phyloP scores from a whole-genome alignment of 2,797 vertebrate genomes.

The Aplochiton taeniatus region DNA sequence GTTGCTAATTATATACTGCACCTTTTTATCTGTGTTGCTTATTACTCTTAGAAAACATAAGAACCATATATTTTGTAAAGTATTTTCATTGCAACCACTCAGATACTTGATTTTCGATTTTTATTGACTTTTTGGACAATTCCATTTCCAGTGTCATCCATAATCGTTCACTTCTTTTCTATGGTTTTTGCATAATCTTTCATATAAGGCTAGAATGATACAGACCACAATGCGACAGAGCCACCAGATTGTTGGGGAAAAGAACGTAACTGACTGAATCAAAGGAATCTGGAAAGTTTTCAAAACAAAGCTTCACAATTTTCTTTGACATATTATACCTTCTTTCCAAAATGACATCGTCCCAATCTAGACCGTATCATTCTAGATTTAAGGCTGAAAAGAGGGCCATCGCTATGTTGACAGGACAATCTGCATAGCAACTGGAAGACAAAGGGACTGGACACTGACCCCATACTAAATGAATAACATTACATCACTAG shows the following conservation, averaged over 20 bases:
- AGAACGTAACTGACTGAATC: constrained; percentile 29
- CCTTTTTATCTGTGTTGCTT: no score
- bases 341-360: constrained; percentile 47
- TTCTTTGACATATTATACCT: constrained; percentile 32
- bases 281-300: constrained; percentile 24
- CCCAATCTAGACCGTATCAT: constrained; percentile 70
- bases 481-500: constrained; percentile 66
- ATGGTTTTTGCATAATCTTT: constrained; percentile 88
- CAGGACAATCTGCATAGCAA: constrained; percentile 77
- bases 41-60: background rate
- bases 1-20: no score
- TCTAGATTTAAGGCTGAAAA: constrained; percentile 92
- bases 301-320: background rate
- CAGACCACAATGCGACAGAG: constrained; percentile 59
- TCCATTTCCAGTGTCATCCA: constrained; percentile 97
- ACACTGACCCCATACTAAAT: constrained; percentile 77
- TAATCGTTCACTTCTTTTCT: constrained; percentile 81
- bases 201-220: constrained; percentile 69
- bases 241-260: constrained; percentile 49
- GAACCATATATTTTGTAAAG: no score
- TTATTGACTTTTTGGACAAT: constrained; percentile 83
- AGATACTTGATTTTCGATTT: constrained; percentile 71
- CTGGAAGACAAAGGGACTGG: constrained; percentile 87
- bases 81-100: background rate
- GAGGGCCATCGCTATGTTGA: constrained; percentile 88